Conservation (phyloP, 2,888 invertebrate genomes). For the Tetragonisca angustula region DNA sequence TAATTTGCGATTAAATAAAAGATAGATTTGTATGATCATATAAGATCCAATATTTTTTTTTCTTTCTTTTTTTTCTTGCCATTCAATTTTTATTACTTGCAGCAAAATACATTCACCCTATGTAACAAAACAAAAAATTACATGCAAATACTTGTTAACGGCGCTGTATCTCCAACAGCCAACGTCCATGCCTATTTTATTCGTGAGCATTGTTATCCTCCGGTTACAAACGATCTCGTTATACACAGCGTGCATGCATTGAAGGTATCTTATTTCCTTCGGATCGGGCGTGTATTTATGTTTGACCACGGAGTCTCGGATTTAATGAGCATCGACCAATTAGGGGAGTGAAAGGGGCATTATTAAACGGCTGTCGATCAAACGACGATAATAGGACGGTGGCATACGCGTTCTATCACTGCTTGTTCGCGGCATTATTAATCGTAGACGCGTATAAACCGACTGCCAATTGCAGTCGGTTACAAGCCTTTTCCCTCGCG, state of each 20-base stretch:
- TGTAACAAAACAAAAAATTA: too few species aligned
- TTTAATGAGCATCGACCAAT: constrained; percentile 13
- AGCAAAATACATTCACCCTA: too few species aligned
- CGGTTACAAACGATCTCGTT: too few species aligned
- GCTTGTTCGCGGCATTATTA: constrained; percentile 17
- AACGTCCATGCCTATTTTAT: too few species aligned
- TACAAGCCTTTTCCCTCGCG: neutral
- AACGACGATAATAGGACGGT: constrained; percentile 26
- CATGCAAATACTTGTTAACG: too few species aligned
- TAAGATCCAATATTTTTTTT: too few species aligned
- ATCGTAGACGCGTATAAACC: constrained; percentile 11
- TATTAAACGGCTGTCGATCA: constrained; percentile 33
- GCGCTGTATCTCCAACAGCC: too few species aligned
- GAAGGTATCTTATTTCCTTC: neutral
- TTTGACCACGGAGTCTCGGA: neutral
- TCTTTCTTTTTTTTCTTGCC: too few species aligned
- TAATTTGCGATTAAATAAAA: too few species aligned
- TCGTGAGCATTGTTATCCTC: too few species aligned
- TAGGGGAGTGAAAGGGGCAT: constrained; percentile 22
- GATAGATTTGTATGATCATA: too few species aligned
- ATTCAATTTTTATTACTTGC: too few species aligned
- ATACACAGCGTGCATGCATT: neutral
- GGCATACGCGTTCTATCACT: neutral
- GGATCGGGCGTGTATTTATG: neutral
- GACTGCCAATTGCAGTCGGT: constrained; percentile 47